A percentile compares a stretch with the other conserved stretches of the same genome.
Conservation (phyloP, 2,113 vertebrate species). For the Leptosomus discolor region DNA sequence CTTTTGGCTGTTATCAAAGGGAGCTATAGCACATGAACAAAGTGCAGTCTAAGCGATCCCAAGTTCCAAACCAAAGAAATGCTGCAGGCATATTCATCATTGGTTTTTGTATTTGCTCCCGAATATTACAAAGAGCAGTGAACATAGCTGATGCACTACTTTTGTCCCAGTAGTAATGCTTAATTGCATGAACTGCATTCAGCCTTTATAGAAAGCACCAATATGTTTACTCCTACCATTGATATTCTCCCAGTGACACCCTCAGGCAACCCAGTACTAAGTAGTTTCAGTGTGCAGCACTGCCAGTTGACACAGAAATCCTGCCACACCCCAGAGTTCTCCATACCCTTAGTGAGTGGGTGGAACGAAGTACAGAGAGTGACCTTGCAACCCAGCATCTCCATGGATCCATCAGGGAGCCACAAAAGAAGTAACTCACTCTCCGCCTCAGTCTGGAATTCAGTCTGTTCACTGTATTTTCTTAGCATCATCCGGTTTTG, state of each 20-base stretch:
- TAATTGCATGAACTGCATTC: neutral
- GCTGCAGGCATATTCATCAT: neutral
- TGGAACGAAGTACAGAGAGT: neutral
- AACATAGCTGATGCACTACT: neutral
- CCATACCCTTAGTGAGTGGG: neutral
- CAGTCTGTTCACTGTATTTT: neutral
- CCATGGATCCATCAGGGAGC: neutral
- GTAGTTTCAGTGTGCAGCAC: neutral
- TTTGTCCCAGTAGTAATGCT: neutral
- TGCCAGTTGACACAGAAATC: neutral
- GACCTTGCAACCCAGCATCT: neutral
- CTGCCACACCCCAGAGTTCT: neutral
- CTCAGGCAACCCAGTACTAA: neutral
- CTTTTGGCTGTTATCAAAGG: slow-evolving; percentile 21
- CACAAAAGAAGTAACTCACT: neutral
- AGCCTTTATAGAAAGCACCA: neutral
- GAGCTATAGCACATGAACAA: neutral
- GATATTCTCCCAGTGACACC: neutral
- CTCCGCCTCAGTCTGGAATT: neutral
- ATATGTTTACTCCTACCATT: neutral
- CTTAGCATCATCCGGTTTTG: neutral
- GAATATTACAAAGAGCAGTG: neutral
- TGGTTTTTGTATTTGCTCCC: neutral
- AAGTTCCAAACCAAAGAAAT: slow-evolving; percentile 11
- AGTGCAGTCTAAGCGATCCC: neutral